Percentiles rank a stretch among this genome's conserved stretches.
Conservation (phyloP, 2,888 invertebrate species). For the Acanthopleura granulata region DNA sequence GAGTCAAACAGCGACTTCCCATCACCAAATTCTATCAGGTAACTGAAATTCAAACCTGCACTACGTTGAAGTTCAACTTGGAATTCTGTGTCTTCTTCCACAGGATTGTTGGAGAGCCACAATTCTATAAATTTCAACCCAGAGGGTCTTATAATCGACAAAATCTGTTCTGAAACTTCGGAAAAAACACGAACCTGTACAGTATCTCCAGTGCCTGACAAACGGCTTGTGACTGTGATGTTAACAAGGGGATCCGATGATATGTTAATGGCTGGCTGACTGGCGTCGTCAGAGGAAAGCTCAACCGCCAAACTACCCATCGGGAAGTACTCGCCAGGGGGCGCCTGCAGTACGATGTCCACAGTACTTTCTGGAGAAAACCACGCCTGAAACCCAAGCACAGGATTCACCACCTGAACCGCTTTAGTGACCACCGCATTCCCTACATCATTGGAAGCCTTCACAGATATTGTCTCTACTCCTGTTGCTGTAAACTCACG, state of each 20-base stretch:
- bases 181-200: not conserved
- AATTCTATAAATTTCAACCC: not conserved
- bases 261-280: too few species aligned
- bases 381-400: not conserved
- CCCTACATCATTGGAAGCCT: not conserved
- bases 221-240: too few species aligned
- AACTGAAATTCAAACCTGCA: constrained; percentile 35
- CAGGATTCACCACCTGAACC: not conserved
- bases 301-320: not conserved
- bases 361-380: not conserved
- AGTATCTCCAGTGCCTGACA: too few species aligned
- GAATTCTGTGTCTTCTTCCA: not conserved
- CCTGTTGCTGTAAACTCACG: not conserved
- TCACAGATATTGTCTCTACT: not conserved
- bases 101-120: not conserved
- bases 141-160: not conserved
- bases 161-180: not conserved
- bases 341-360: not conserved
- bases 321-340: not conserved
- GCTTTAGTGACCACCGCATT: too few species aligned
- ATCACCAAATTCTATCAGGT: constrained; percentile 36
- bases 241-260: too few species aligned
- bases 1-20: constrained; percentile 13
- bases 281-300: too few species aligned
- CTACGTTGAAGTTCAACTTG: not conserved